phyloP scores from a whole-genome alignment of 1,140 invertebrate genomes.

The Polypedilum vanderplanki region DNA sequence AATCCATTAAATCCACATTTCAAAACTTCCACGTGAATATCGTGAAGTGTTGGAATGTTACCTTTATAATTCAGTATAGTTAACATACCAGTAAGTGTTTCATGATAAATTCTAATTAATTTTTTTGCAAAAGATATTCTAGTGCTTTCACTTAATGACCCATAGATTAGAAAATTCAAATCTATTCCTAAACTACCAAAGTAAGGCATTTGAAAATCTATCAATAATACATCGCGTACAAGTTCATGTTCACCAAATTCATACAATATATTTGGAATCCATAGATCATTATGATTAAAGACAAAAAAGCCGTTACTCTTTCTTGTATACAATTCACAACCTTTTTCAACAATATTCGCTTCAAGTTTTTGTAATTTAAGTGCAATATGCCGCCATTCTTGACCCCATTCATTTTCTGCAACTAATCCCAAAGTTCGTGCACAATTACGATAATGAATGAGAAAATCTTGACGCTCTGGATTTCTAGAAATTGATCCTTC shows the following conservation, averaged over 20 bases:
- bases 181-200: slow-evolving; percentile 53
- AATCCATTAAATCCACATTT: slow-evolving; percentile 36
- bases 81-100: slow-evolving; percentile 37
- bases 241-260: slow-evolving; percentile 26
- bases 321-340: background rate
- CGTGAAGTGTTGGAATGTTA: slow-evolving; percentile 40
- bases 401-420: background rate
- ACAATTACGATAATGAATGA: slow-evolving; percentile 31
- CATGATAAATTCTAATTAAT: slow-evolving; percentile 48
- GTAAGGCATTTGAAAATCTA: slow-evolving; percentile 52
- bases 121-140: slow-evolving; percentile 47
- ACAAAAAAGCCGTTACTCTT: background rate
- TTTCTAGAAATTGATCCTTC: slow-evolving; percentile 42
- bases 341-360: background rate
- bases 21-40: slow-evolving; percentile 41
- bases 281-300: background rate
- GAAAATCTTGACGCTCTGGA: slow-evolving; percentile 41
- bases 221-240: slow-evolving; percentile 41
- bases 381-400: background rate
- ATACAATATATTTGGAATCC: background rate
- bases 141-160: slow-evolving; percentile 49
- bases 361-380: slow-evolving; percentile 1
- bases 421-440: background rate
- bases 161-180: slow-evolving; percentile 50
- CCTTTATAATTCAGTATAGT: slow-evolving; percentile 38